Conservation (phyloP, 2,888 invertebrate species). For the Acronicta psi region DNA sequence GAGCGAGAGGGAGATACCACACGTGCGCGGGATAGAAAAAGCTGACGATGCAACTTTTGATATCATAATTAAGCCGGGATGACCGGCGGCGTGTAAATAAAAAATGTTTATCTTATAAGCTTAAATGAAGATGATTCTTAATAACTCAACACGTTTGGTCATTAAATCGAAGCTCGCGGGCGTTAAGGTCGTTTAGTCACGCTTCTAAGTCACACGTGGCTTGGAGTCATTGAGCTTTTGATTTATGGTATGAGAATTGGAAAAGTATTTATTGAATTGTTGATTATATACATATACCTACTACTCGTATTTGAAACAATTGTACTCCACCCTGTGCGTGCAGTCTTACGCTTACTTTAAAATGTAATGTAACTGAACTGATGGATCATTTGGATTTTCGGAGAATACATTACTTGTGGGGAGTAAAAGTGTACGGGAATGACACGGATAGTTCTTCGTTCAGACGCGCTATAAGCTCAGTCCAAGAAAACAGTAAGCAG, state of each 20-base stretch:
- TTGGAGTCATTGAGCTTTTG: constrained; percentile 53
- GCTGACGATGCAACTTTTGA: constrained; percentile 82
- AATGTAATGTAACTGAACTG: no score
- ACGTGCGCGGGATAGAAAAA: constrained; percentile 68
- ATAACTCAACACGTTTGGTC: constrained; percentile 76
- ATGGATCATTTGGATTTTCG: no score
- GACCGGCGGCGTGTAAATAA: constrained; percentile 72
- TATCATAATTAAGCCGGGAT: constrained; percentile 84
- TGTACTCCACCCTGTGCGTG: not conserved
- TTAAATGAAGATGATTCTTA: constrained; percentile 80
- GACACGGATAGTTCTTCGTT: no score
- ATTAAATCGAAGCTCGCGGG: constrained; percentile 72
- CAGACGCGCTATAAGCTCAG: not conserved
- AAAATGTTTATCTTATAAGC: constrained; percentile 82
- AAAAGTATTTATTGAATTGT: constrained; percentile 52
- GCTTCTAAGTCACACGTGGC: constrained; percentile 58
- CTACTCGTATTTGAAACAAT: not conserved
- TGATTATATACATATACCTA: no score
- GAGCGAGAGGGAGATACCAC: constrained; percentile 69
- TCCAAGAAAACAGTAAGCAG: not conserved
- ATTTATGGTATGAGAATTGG: constrained; percentile 48
- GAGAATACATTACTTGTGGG: no score
- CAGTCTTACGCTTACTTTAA: no score
- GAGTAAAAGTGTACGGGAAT: no score
- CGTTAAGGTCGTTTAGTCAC: constrained; percentile 64